These are phyloP conservation scores for Balanococcus diminutus DNA, from an alignment of 2,888 invertebrate species.

Conservation along the genomic window DNA sequence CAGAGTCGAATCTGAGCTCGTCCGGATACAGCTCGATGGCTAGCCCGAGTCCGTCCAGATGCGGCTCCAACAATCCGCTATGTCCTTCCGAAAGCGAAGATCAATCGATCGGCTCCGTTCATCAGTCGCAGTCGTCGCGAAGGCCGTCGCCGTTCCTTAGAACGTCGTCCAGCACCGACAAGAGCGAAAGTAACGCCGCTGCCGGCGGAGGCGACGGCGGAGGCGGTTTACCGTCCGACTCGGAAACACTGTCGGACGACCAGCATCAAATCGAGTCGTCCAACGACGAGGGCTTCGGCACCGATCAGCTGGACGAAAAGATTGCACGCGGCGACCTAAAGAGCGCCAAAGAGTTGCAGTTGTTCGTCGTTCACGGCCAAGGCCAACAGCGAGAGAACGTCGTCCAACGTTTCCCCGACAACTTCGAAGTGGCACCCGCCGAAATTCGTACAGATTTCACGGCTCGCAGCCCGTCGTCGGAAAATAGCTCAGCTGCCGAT, in stretches of 20 bases:
- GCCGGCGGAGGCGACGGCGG: constrained; percentile 60
- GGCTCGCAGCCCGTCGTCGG: not conserved
- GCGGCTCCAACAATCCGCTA: constrained; percentile 80
- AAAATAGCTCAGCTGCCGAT: not conserved
- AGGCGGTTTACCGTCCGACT: constrained; percentile 69
- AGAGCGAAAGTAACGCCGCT: constrained; percentile 44
- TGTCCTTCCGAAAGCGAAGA: constrained; percentile 79
- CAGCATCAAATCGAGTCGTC: constrained; percentile 68
- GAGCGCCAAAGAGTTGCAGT: constrained; percentile 70
- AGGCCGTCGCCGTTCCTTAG: constrained; percentile 70
- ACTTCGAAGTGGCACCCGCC: not conserved
- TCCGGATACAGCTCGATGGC: constrained; percentile 87
- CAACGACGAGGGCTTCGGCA: constrained; percentile 79
- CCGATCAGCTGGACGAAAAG: constrained; percentile 73
- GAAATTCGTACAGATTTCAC: not conserved
- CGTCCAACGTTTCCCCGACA: not conserved
- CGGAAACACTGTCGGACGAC: constrained; percentile 76
- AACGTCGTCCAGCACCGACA: constrained; percentile 64
- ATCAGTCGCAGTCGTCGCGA: constrained; percentile 60
- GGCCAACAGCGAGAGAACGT: constrained; percentile 60
- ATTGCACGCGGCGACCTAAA: constrained; percentile 75
- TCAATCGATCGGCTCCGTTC: constrained; percentile 56
- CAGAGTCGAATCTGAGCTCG: constrained; percentile 82
- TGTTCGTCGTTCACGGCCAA: constrained; percentile 28
- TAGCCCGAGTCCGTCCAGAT: constrained; percentile 80